Percentiles rank a stretch among this genome's conserved stretches.
phyloP scores from a whole-genome alignment of 2,113 vertebrate species.

The Nycticebus coucang region DNA sequence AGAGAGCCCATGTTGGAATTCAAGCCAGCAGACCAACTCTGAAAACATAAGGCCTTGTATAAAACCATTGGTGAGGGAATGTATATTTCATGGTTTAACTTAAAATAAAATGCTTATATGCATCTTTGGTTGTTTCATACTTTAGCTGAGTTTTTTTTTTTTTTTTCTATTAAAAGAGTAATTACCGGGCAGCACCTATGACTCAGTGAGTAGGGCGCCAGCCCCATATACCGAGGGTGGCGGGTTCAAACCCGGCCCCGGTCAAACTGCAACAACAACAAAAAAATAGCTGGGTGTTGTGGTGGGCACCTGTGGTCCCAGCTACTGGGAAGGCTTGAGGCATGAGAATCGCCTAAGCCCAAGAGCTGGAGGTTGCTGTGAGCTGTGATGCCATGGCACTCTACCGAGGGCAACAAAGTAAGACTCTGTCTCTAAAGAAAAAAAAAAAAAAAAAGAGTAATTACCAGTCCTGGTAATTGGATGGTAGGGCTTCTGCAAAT shows the following conservation, averaged over 20 bases:
- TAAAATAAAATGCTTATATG: background rate
- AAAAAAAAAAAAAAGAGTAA: background rate
- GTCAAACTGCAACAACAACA: no score
- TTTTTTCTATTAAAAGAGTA: background rate
- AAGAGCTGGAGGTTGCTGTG: no score
- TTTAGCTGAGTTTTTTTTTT: background rate
- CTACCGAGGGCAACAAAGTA: no score
- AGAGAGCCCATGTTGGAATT: background rate
- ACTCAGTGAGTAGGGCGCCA: no score
- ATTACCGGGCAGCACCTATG: background rate
- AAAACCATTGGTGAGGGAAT: background rate
- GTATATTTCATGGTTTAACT: background rate
- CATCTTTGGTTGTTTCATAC: background rate
- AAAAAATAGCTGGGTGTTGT: no score
- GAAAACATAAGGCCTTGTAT: background rate
- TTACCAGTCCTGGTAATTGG: background rate
- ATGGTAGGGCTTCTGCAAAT: background rate
- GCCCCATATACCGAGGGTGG: no score
- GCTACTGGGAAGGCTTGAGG: no score
- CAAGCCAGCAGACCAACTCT: background rate
- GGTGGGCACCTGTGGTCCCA: no score
- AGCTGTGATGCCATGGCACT: no score
- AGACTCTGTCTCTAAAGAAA: no score
- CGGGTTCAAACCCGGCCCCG: no score
- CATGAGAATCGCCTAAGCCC: no score